Evolutionary conservation across 2,797 vertebrate species (phyloP), one percentile per base, ranked within the genome.

Genomic region (Aplochiton taeniatus): DNA sequence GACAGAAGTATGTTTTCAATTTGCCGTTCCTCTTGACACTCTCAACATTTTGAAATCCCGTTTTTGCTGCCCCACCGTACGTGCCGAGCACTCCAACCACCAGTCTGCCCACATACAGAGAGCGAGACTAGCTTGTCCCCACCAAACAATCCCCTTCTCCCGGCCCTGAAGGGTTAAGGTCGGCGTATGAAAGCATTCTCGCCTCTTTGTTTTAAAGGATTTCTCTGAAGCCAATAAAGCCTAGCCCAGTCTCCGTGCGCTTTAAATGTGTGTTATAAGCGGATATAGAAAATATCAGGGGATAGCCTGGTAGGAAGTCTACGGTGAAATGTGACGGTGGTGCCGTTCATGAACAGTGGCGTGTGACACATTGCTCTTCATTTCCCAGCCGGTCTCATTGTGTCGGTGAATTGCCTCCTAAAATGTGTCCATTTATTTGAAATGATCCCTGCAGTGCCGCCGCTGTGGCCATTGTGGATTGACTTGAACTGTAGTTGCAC

Each of bases 41-140:
- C 81, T 70, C 46, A 79, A 78, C 76, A 69, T 85, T 31, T 79
- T 67, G 10, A 69, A 80, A 86, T 80, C 75, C 57, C 78, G 83
- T 82, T 83, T 74, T 49, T 19, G 66, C 58, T 6, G 6, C 31
- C 3, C 31, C 52, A 57, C 55, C 63, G 68, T 66, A 77, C 47
- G 61, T 65, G 73, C 74, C 59, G 16, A 43, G 70, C 74, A 70
- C 76, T 53, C 20, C 1, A 65, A 79, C 56, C 56, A 18, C 42
- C 44, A 19, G 6, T 42, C 14, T 17, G 11, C 47, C 41, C 13
- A 14, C 79, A 16, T 72, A 58, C 49, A 47, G 31, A 6, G 31
- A 31, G 57, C 61, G 50, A 63, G 78, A 83, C 68, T n/a, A 66
- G 55, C 42, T 66, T 72, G 69, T 82, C 80, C 76, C 77, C 76